Evolutionary conservation across 1,140 invertebrate genomes (phyloP), one percentile per base, ranked within the genome.

Genomic region (Archegozetes longisetosus): DNA sequence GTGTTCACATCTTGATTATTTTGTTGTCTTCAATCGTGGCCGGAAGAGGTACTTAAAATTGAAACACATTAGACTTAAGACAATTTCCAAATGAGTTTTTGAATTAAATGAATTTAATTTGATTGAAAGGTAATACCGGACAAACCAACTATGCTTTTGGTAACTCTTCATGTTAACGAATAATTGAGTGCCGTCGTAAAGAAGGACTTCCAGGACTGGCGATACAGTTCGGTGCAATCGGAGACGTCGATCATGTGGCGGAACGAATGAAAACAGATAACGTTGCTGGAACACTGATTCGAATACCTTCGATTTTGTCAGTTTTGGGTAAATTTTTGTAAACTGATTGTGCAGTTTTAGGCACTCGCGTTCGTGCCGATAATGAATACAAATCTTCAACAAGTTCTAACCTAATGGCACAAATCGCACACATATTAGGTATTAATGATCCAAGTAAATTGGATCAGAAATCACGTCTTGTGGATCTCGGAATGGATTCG

Each of bases 231-330:
- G 93, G 93, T 64, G 90, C 89, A 48, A 88, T 97, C 67, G 91
- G 89, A 63, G 92, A 97, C 71, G 93, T 96, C 22, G 93, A 92
- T n/a, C n/a, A n/a, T n/a, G n/a, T n/a, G n/a, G n/a, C n/a, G n/a
- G n/a, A n/a, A n/a, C n/a, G n/a, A n/a, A n/a, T n/a, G n/a, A 86
- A 94, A 14, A 85, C 82, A 0, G 85, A 88, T 58, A n/a, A n/a
- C 55, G 87, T 88, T 58, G 93, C 93, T 55, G 94, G 91, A 9
- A 66, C 94, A 58, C 92, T 92, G 2, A 92, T 97, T 73, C 77
- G 87, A 52, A 92, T 98, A 73, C 70, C 77, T 0, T 94, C 87
- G 14, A 96, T 91, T 74, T 74, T 97, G 47, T 70, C 79, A 49
- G 81, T 85, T 13, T 80, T 98, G 70, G 91, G 95, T 68, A 72